Evolutionary conservation across 2,113 vertebrate genomes (phyloP).

Genomic region (Tauraco erythrolophus): DNA sequence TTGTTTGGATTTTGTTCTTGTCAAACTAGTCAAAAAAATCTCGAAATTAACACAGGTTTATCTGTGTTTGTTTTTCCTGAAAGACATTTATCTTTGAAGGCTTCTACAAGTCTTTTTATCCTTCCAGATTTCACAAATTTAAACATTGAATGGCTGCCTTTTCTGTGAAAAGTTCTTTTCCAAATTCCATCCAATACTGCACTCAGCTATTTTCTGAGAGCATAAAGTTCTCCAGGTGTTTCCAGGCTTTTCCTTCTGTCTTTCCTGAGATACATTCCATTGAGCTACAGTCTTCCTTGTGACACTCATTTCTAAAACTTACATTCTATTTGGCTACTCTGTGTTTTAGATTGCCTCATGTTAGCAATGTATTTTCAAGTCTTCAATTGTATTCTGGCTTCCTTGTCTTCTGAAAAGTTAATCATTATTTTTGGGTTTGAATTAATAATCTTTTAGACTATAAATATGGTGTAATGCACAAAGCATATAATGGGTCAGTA

Average conservation of each 20-base stretch:
- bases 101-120: neutral
- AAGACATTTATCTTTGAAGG: neutral
- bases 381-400: neutral
- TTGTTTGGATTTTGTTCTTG: neutral
- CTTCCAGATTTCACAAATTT: neutral
- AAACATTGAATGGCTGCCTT: neutral
- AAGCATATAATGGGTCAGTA: neutral
- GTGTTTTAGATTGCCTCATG: neutral
- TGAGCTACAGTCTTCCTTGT: neutral
- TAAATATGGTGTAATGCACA: accelerated
- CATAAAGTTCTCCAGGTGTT: neutral
- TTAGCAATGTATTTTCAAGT: neutral
- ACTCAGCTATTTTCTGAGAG: neutral
- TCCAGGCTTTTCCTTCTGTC: neutral
- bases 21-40: neutral
- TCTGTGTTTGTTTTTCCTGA: neutral
- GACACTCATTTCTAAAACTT: neutral
- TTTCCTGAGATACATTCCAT: neutral
- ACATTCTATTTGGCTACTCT: neutral
- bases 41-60: neutral
- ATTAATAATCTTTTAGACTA: neutral
- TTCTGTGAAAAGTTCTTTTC: neutral
- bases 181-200: neutral
- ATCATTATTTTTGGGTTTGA: neutral
- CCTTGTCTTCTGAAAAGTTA: neutral